These are phyloP conservation scores for Gnathonemus echidnorhynchus DNA, from an alignment of 2,113 vertebrate genomes.

Conservation along the genomic window DNA sequence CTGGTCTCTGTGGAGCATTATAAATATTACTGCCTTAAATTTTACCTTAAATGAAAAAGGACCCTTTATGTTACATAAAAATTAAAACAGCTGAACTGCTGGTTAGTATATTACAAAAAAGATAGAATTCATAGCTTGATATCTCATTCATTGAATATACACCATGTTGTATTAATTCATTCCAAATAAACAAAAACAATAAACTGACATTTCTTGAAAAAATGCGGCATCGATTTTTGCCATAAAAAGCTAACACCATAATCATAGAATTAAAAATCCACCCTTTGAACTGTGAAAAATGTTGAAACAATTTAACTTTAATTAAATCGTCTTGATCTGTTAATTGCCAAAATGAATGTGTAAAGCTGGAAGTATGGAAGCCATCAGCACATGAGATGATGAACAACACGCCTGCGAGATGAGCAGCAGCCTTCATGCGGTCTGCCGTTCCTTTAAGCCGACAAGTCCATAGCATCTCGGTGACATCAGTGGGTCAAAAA, in stretches of 20 bases:
- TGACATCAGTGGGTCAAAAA: constrained; percentile 91
- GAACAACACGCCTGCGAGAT: background rate
- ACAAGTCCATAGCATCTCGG: constrained; percentile 87
- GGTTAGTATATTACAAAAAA: background rate
- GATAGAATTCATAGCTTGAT: background rate
- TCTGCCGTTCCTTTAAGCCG: constrained; percentile 66
- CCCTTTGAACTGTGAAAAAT: background rate
- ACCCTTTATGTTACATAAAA: background rate
- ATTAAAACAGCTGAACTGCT: background rate
- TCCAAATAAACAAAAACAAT: background rate
- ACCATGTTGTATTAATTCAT: background rate
- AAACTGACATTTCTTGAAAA: background rate
- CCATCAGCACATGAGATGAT: background rate
- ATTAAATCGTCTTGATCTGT: background rate
- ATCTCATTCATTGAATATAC: background rate
- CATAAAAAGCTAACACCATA: background rate
- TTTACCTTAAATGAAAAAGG: background rate
- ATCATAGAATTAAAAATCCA: background rate
- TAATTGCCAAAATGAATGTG: background rate
- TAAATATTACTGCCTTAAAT: background rate
- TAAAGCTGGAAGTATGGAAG: background rate
- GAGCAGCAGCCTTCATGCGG: background rate
- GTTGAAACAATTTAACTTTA: background rate
- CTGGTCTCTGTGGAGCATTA: background rate
- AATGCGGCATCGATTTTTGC: background rate